phyloP scores from a whole-genome alignment of 2,113 vertebrate species.

The Paralichthys olivaceus region DNA sequence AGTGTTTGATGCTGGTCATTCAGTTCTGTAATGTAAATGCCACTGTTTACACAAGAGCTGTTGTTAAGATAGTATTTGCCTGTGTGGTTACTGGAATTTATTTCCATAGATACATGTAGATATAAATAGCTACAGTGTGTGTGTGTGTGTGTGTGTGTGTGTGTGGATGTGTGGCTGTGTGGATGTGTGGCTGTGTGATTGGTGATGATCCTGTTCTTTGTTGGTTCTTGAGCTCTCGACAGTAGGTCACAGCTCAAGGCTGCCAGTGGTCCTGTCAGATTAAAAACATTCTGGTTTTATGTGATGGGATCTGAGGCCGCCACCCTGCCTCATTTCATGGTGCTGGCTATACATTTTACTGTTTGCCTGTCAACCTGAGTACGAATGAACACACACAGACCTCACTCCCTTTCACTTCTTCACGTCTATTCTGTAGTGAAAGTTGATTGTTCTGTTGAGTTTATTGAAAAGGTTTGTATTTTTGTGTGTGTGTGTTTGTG shows the following conservation, averaged over 20 bases:
- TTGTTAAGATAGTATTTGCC: neutral
- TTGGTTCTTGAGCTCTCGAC: slow-evolving; percentile 56
- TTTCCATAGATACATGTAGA: neutral
- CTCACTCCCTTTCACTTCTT: neutral
- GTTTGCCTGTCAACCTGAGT: slow-evolving; percentile 3
- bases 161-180: neutral
- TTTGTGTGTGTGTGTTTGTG: neutral
- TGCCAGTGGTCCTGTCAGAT: slow-evolving; percentile 41
- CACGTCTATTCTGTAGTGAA: neutral
- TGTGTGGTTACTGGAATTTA: neutral
- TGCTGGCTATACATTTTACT: slow-evolving; percentile 12
- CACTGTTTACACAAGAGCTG: slow-evolving; percentile 8
- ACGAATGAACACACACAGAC: neutral
- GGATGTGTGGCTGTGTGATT: neutral
- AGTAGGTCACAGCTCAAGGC: slow-evolving; percentile 65
- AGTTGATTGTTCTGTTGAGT: neutral
- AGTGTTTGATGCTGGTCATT: slow-evolving; percentile 6
- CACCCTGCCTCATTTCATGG: slow-evolving; percentile 9
- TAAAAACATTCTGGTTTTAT: slow-evolving; percentile 39
- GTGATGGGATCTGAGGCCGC: slow-evolving; percentile 13
- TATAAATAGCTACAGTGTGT: neutral
- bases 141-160: neutral
- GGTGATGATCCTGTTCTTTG: slow-evolving; percentile 34
- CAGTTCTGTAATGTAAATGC: neutral
- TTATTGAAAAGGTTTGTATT: neutral